Percentiles rank a stretch among this genome's conserved stretches.
These are phyloP conservation scores for Drosophila greeni DNA, from an alignment of 2,888 invertebrate genomes.

Conservation along the genomic window DNA sequence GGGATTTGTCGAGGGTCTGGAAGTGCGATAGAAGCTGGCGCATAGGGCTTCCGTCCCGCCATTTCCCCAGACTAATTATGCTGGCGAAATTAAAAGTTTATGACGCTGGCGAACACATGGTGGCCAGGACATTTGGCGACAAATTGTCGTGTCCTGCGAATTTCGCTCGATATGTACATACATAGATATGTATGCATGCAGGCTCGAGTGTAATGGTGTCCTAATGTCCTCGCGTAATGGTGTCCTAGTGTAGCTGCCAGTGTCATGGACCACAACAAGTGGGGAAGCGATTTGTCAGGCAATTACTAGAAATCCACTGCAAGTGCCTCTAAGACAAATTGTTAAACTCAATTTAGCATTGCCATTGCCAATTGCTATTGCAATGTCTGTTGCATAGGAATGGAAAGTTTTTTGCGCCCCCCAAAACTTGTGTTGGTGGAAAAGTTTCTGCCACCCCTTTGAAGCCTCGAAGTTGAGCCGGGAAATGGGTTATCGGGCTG, in stretches of 20 bases:
- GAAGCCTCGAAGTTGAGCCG: conserved; percentile 23
- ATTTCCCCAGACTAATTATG: conserved; percentile 51
- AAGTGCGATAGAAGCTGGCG: conserved; percentile 22
- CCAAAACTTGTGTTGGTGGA: conserved; percentile 21
- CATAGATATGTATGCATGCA: not conserved
- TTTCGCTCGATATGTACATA: conserved; percentile 7
- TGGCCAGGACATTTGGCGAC: conserved; percentile 42
- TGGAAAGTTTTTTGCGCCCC: conserved; percentile 26
- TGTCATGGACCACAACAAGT: conserved; percentile 24
- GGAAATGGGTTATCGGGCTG: conserved; percentile 9
- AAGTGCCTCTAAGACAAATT: conserved; percentile 43
- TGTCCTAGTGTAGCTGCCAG: conserved; percentile 1
- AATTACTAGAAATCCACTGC: conserved; percentile 41
- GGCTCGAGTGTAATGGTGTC: not conserved
- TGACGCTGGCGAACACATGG: conserved; percentile 39
- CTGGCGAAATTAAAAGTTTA: conserved; percentile 55
- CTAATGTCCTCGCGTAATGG: not conserved
- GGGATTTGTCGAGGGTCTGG: conserved; percentile 6
- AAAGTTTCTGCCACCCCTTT: conserved; percentile 13
- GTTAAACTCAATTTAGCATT: conserved; percentile 42
- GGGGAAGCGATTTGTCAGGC: conserved; percentile 40
- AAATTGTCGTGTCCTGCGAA: conserved; percentile 47
- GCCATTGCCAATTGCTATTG: conserved; percentile 29
- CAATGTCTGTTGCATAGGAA: conserved; percentile 34
- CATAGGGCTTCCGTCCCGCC: conserved; percentile 27